phyloP scores from a whole-genome alignment of 2,797 vertebrate genomes.

The Ispidina lecontei region DNA sequence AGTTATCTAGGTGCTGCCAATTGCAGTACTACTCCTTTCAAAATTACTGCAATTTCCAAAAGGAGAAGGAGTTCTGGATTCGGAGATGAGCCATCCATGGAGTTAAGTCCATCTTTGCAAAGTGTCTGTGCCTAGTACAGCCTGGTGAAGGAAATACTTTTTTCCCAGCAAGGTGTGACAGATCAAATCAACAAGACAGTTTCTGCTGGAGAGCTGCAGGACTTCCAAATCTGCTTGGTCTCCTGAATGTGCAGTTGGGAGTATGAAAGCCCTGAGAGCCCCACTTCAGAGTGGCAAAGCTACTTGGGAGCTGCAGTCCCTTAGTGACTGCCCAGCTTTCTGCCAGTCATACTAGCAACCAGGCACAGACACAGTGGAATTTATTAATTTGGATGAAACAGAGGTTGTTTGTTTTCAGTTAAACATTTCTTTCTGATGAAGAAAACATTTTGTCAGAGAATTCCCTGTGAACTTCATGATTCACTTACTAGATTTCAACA shows the following conservation, averaged over 20 bases:
- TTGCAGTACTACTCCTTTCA: background rate
- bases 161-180: background rate
- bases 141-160: background rate
- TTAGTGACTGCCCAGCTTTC: background rate
- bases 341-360: background rate
- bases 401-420: slow-evolving; percentile 4
- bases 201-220: background rate
- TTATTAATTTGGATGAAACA: background rate
- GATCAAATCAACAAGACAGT: background rate
- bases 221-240: background rate
- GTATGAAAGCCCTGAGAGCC: background rate
- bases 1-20: background rate
- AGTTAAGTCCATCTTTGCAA: background rate
- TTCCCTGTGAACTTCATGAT: background rate
- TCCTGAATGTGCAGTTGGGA: background rate
- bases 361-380: background rate
- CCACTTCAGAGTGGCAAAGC: background rate
- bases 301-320: background rate
- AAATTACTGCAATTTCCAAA: background rate
- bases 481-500: background rate
- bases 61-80: background rate
- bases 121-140: background rate
- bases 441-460: background rate
- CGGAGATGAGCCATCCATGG: background rate
- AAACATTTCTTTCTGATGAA: background rate